Evolutionary conservation across 2,797 vertebrate species (phyloP).

Genomic region (Numenius phaeopus): DNA sequence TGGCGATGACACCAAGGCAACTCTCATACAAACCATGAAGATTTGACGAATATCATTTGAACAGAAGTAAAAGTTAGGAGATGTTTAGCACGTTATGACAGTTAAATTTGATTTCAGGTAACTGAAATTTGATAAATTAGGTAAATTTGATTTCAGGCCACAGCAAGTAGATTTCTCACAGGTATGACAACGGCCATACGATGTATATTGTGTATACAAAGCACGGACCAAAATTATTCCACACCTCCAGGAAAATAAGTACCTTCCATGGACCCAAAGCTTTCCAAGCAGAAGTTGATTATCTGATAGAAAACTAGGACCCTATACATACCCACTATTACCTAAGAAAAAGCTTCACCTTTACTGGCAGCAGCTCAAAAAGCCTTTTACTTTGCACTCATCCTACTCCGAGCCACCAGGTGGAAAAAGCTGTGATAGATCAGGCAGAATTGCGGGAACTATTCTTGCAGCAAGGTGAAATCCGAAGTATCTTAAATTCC

Average conservation of each 20-base stretch:
- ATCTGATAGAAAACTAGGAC: neutral
- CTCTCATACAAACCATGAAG: neutral
- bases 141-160: neutral
- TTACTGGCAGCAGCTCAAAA: neutral
- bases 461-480: conserved; percentile 1
- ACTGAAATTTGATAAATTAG: too few relatives aligned
- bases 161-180: neutral
- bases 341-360: neutral
- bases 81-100: neutral
- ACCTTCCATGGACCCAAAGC: neutral
- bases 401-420: neutral
- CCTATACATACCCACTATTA: neutral
- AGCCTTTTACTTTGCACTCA: neutral
- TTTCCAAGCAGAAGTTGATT: neutral
- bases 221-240: neutral
- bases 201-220: neutral
- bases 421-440: neutral
- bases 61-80: neutral
- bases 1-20: neutral
- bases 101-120: neutral
- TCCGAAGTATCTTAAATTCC: neutral
- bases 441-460: neutral
- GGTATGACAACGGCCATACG: neutral
- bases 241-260: neutral
- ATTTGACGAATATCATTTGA: neutral